Conservation (phyloP, 2,113 vertebrate species). For the rabbit (Oryctolagus cuniculus) region mOryCun1.1 NC_091453.1:45775501-45776000, state of each 20-base stretch:
- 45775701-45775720: background rate
- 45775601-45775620: background rate
- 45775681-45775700: background rate
- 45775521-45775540: background rate
- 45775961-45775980: background rate
- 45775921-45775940: background rate
- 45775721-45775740: background rate
- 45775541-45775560: background rate
- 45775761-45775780: background rate
- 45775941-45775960: background rate
- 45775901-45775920: background rate
- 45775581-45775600: background rate
- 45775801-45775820: background rate
- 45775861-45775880: background rate
- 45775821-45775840: background rate
- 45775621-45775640: background rate
- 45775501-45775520: background rate
- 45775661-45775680: background rate
- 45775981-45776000: background rate
- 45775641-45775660: background rate
- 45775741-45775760: background rate
- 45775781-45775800: background rate
- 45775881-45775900: background rate
- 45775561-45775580: background rate
- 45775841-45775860: slow-evolving; percentile 24